Evolutionary conservation across 2,797 vertebrate species (phyloP), one percentile per base, ranked within the genome.

Genomic region (Myotis vivesi): DNA sequence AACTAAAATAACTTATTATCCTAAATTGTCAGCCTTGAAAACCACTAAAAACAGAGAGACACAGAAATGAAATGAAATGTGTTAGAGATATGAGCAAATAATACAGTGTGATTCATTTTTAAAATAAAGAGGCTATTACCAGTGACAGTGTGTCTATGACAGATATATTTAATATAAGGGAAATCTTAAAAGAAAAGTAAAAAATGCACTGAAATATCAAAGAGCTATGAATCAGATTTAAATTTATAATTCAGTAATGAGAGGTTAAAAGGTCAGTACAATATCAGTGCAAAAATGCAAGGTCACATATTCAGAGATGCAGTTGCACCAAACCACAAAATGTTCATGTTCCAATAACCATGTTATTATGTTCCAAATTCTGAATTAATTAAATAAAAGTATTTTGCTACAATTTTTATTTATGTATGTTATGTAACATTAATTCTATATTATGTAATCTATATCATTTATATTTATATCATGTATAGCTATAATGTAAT

Each of bases 1-100:
- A 97, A 94, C 96, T 96, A 96, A 97, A 97, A 96, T 95, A 95
- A 96, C 79, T 88, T 93, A 95, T 97, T 96, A 91, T 93, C 49
- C 49, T 97, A 96, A 97, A 96, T 92, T 95, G 94, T 90, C 87
- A 95, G 64, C 83, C 69, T 93, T 49, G 41, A 96, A 94, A 82
- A 92, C 85, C 95, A 93, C 69, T 76, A 93, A 83, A 88, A 95
- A 71, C 44, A 82, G 19, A 79, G 84, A 84, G 79, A 95, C 92
- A 84, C 41, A 81, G 77, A 95, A 92, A 95, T 86, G 49, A 95
- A 97, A 97, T 97, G 90, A 96, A 94, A 95, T 92, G 20, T 88
- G 77, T 94, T 97, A 89, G 66, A 87, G 87, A 96, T 97, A 94
- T 81, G 79, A 93, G 38, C 87, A 96, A 95, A 95, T 97, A 93